Percentiles rank a stretch among this genome's conserved stretches.
These are phyloP conservation scores for Epinotia brunnichana DNA, from an alignment of 2,888 invertebrate genomes.

Conservation along the genomic window DNA sequence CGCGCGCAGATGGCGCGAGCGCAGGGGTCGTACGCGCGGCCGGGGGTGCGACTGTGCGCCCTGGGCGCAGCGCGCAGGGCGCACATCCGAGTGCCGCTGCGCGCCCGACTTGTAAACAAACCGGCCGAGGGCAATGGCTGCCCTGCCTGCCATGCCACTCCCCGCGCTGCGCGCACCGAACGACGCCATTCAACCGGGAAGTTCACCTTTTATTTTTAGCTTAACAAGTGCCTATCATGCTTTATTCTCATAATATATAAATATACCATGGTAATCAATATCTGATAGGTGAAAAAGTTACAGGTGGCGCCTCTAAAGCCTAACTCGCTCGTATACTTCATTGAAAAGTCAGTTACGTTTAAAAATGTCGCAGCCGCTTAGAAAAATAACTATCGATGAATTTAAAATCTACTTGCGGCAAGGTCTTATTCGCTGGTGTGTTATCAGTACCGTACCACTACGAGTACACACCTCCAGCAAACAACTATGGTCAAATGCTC, in stretches of 20 bases:
- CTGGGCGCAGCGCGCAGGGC: slow-evolving; percentile 64
- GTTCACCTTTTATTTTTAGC: slow-evolving; percentile 82
- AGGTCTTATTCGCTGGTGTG: slow-evolving; percentile 18
- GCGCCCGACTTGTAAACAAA: slow-evolving; percentile 79
- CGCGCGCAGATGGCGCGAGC: slow-evolving; percentile 79
- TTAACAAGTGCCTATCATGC: slow-evolving; percentile 69
- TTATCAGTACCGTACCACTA: slow-evolving; percentile 37
- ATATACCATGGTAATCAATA: slow-evolving; percentile 3
- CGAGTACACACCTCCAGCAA: slow-evolving; percentile 43
- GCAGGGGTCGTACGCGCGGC: slow-evolving; percentile 62
- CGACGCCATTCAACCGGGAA: slow-evolving; percentile 83
- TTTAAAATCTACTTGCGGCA: neutral
- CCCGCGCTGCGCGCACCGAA: slow-evolving; percentile 69
- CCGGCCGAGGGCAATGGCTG: slow-evolving; percentile 82
- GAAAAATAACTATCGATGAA: neutral
- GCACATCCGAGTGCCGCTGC: slow-evolving; percentile 61
- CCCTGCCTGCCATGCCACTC: slow-evolving; percentile 77
- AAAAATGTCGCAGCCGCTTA: neutral
- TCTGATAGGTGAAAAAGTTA: neutral
- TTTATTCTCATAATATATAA: slow-evolving; percentile 50
- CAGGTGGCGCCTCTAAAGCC: neutral
- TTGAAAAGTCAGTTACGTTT: slow-evolving; percentile 21
- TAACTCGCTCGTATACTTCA: neutral
- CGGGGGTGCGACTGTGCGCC: slow-evolving; percentile 64
- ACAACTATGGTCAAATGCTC: slow-evolving; percentile 43